Conservation (phyloP, 2,797 vertebrate species). For the Crax fasciolata region DNA sequence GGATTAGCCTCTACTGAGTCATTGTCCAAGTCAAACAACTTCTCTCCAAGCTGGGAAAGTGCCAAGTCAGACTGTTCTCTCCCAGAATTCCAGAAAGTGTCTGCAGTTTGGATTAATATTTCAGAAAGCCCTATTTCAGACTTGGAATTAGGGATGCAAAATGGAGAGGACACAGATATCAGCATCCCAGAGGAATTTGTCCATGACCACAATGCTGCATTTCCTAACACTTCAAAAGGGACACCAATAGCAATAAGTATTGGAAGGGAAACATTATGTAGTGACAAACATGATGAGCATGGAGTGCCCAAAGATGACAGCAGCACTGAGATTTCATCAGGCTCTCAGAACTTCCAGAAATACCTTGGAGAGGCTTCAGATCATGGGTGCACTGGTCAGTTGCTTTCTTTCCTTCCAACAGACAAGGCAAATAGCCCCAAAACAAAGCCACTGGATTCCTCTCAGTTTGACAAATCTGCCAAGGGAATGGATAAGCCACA, state of each 20-base stretch:
- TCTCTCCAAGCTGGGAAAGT: not conserved
- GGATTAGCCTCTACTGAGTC: not conserved
- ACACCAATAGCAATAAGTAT: not conserved
- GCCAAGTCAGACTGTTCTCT: constrained; percentile 29
- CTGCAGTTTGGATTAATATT: constrained; percentile 65
- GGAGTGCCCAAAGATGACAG: not conserved
- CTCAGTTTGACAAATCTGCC: not conserved
- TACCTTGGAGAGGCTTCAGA: not conserved
- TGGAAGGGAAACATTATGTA: not conserved
- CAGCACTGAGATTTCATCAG: not conserved
- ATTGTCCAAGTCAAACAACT: not conserved
- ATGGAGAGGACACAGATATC: constrained; percentile 40
- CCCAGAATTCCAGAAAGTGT: constrained; percentile 76
- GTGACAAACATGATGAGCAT: not conserved
- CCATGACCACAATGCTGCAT: not conserved
- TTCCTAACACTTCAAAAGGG: not conserved
- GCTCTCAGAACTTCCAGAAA: not conserved
- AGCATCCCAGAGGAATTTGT: constrained; percentile 45
- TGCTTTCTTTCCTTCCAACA: not conserved
- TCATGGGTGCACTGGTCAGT: not conserved
- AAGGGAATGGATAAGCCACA: not conserved
- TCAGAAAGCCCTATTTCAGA: constrained; percentile 59
- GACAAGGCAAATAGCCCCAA: not conserved
- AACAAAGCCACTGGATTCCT: not conserved
- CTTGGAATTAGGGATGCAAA: constrained; percentile 31